A percentile compares a stretch with the other conserved stretches of the same genome.
These are phyloP conservation scores for Uromys caudimaculatus DNA, from an alignment of 2,797 vertebrate species.

Conservation along the genomic window DNA sequence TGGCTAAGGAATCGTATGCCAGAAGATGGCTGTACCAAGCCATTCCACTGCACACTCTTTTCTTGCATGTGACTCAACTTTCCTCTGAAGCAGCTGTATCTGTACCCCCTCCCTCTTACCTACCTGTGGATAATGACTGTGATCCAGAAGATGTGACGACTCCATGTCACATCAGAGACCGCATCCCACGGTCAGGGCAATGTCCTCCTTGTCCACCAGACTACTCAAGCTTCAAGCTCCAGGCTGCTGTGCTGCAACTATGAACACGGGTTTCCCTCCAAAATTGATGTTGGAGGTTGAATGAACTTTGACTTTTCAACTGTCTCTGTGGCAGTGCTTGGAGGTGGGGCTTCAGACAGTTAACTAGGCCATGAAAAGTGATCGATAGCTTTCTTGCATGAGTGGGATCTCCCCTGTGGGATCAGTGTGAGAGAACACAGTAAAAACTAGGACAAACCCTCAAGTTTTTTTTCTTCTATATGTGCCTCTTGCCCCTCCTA, in stretches of 20 bases:
- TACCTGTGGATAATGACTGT: not conserved
- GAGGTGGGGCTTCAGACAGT: not conserved
- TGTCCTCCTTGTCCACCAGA: not conserved
- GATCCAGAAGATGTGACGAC: not conserved
- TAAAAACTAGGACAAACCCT: not conserved
- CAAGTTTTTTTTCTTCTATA: not conserved
- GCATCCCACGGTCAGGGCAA: rapidly evolving
- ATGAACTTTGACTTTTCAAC: not conserved
- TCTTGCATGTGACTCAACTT: not conserved
- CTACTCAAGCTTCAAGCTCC: not conserved
- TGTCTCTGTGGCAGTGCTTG: not conserved
- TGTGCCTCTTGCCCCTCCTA: no score
- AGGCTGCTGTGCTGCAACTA: not conserved
- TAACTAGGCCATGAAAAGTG: not conserved
- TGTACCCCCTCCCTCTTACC: not conserved
- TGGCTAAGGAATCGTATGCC: not conserved
- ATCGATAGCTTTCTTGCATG: not conserved
- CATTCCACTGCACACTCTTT: not conserved
- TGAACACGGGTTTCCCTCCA: not conserved
- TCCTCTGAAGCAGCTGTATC: not conserved
- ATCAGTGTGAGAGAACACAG: not conserved
- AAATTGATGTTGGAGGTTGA: not conserved
- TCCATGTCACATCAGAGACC: not conserved
- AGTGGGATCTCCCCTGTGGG: not conserved
- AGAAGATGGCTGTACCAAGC: not conserved